Conservation (phyloP, 2,797 vertebrate species). For the Hoplostethus atlanticus region DNA sequence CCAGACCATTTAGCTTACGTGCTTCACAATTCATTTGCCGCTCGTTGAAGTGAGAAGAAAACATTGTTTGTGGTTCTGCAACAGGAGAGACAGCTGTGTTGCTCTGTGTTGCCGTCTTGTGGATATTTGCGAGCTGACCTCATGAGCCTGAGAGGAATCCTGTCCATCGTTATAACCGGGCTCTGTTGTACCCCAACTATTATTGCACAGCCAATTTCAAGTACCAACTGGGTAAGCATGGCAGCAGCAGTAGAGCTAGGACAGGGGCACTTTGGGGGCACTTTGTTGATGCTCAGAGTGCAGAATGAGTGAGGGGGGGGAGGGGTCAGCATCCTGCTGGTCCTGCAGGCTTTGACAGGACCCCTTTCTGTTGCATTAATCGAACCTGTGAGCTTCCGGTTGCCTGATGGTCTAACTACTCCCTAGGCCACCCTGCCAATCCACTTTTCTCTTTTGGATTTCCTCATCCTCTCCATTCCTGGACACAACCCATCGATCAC, state of each 20-base stretch:
- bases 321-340: too few relatives aligned
- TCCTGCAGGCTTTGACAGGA: too few relatives aligned
- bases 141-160: conserved; percentile 36
- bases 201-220: conserved; percentile 21
- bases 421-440: too few relatives aligned
- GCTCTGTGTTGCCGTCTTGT: conserved; percentile 31
- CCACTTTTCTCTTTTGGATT: too few relatives aligned
- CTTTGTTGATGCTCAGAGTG: background rate
- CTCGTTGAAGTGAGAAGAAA: conserved; percentile 6
- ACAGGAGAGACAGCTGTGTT: conserved; percentile 32
- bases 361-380: background rate
- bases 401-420: background rate
- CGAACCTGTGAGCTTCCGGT: background rate
- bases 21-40: conserved; percentile 1
- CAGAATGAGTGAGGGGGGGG: too few relatives aligned
- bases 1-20: background rate
- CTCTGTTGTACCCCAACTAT: conserved; percentile 25
- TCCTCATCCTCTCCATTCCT: too few relatives aligned
- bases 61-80: conserved; percentile 11
- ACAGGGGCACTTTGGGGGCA: background rate
- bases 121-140: conserved; percentile 36
- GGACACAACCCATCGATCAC: too few relatives aligned
- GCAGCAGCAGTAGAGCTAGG: background rate
- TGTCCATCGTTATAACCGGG: conserved; percentile 27
- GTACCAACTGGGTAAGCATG: background rate